phyloP scores from a whole-genome alignment of 2,888 invertebrate species.

The Pomacea canaliculata region DNA sequence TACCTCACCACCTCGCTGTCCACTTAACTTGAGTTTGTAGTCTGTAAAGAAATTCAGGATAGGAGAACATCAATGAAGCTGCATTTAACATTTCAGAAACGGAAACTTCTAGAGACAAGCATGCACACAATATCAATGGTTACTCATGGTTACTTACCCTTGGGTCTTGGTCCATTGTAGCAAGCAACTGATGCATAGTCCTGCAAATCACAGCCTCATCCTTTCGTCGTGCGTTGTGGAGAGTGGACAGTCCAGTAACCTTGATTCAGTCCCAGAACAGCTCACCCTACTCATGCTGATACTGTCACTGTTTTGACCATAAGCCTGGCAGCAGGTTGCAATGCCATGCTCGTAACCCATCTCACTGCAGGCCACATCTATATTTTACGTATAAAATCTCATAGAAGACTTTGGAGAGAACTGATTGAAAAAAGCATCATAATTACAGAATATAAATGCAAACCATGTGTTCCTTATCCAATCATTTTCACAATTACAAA shows the following conservation, averaged over 20 bases:
- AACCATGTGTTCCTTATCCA: too few species aligned
- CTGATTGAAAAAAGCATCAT: too few species aligned
- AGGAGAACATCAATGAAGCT: not conserved
- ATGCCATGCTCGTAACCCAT: slow-evolving; percentile 52
- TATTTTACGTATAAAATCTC: too few species aligned
- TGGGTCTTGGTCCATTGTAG: slow-evolving; percentile 48
- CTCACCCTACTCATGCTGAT: slow-evolving; percentile 41
- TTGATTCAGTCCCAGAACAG: slow-evolving; percentile 43
- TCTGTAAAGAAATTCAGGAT: slow-evolving; percentile 32
- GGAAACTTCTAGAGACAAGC: too few species aligned
- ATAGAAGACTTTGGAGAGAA: too few species aligned
- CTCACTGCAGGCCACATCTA: slow-evolving; percentile 54
- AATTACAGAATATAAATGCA: too few species aligned
- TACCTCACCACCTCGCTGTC: slow-evolving; percentile 43
- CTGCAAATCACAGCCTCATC: slow-evolving; percentile 38
- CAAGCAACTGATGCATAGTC: slow-evolving; percentile 54
- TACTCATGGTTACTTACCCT: slow-evolving; percentile 24
- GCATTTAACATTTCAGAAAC: too few species aligned
- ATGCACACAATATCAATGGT: too few species aligned
- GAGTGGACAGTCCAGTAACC: slow-evolving; percentile 45
- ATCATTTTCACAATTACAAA: too few species aligned
- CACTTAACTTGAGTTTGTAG: slow-evolving; percentile 38
- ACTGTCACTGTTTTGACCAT: slow-evolving; percentile 48
- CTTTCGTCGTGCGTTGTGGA: slow-evolving; percentile 13
- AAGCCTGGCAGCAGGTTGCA: slow-evolving; percentile 52